Base-by-base conservation (phyloP, 2,888 invertebrate species). In the Sicus ferrugineus region DNA sequence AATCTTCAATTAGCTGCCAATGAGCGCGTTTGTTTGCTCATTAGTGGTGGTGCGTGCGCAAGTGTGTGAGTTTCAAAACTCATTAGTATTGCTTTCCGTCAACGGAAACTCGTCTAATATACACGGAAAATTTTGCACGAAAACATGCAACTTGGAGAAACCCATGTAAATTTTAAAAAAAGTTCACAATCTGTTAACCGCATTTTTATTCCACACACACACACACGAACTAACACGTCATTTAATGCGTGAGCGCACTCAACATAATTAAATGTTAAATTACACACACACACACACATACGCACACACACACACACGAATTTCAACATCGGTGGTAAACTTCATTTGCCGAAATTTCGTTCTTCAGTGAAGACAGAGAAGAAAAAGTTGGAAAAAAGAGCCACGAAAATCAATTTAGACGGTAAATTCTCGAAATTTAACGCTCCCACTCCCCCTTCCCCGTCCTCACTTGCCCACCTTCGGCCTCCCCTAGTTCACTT, bases 1-100 rank as follows among this genome's bases (percentile, higher is more conserved):
- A 48, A 48, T 48, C 48, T 1, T 19, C 54, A 54, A 28, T 54
- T 54, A 54, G 54, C 54, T 54, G 54, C 54, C 28, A 54, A 54
- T 54, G 14, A 54, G 1, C 2, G 26, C 16, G 28, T 54, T 14
- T 26, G 28, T 54, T 54, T 28, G 26, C 16, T 54, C 19, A 42
- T 42, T 3, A 42, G 1, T 42, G 5, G 42, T n/a, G 4, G 42
- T 42, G 42, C n/a, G 42, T 42, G 14, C 2, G 34, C 14, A 34
- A 9, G 34, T 34, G 34, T 34, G 34, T 34, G 34, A n/a, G n/a
- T n/a, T n/a, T n/a, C n/a, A n/a, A n/a, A n/a, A n/a, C n/a, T n/a
- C n/a, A n/a, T n/a, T n/a, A n/a, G n/a, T n/a, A n/a, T n/a, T n/a
- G n/a, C n/a, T n/a, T n/a, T n/a, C n/a, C n/a, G n/a, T n/a, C n/a